These are phyloP conservation scores for Tachysurus fulvidraco DNA, from an alignment of 2,113 vertebrate genomes.

Conservation along the genomic window DNA sequence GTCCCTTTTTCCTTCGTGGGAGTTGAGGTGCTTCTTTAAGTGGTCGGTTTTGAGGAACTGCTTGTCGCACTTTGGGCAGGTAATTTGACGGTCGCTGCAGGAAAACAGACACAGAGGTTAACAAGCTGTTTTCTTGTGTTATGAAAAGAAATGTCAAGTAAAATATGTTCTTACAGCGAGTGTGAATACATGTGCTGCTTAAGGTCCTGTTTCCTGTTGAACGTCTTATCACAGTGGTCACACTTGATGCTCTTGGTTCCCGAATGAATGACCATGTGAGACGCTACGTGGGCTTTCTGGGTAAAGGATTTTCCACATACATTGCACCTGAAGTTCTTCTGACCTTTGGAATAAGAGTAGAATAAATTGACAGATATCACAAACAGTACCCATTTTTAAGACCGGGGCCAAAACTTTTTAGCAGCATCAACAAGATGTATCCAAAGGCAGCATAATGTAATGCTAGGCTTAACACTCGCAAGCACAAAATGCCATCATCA, in stretches of 20 bases:
- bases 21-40: slow-evolving; percentile 97
- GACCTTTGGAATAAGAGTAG: slow-evolving; percentile 72
- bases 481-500: background rate
- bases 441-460: background rate
- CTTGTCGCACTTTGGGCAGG: slow-evolving; percentile 96
- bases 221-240: slow-evolving; percentile 91
- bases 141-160: background rate
- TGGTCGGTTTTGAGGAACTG: slow-evolving; percentile 93
- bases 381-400: no score
- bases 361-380: background rate
- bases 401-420: background rate
- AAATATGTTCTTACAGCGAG: slow-evolving; percentile 79
- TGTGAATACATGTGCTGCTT: slow-evolving; percentile 94
- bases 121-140: background rate
- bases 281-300: slow-evolving; percentile 94
- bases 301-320: slow-evolving; percentile 94
- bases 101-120: background rate
- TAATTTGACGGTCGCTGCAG: slow-evolving; percentile 88
- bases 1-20: slow-evolving; percentile 93
- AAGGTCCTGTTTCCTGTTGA: slow-evolving; percentile 94
- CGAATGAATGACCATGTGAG: slow-evolving; percentile 95
- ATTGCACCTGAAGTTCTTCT: slow-evolving; percentile 93
- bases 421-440: background rate
- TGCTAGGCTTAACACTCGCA: background rate
- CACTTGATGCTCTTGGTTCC: slow-evolving; percentile 95